Evolutionary conservation across 2,888 invertebrate genomes (phyloP).

Genomic region (Thereva nobilitata): DNA sequence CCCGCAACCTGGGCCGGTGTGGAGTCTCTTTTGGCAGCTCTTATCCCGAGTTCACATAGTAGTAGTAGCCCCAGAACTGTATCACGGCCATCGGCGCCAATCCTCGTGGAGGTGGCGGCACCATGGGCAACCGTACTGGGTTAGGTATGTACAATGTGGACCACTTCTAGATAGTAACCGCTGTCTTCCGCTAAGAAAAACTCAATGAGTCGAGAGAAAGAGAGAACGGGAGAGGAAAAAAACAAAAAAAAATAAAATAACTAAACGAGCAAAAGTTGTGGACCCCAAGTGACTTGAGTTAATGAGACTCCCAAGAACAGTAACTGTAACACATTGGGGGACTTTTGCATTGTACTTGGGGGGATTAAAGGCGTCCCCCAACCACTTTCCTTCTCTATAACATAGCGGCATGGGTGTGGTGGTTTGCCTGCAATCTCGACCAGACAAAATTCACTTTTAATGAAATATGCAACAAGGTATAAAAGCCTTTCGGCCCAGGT

Average conservation of each 20-base stretch:
- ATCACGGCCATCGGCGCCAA: conserved; percentile 23
- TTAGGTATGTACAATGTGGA: too few species aligned
- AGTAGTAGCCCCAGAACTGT: conserved; percentile 21
- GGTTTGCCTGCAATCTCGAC: conserved; percentile 22
- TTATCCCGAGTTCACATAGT: conserved; percentile 4
- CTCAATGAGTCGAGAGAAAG: conserved; percentile 8
- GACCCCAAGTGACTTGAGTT: conserved; percentile 3
- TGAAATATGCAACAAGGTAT: conserved; percentile 48
- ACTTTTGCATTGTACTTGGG: too few species aligned
- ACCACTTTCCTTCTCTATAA: conserved; percentile 14
- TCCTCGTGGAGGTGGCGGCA: conserved; percentile 17
- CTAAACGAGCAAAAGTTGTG: conserved; percentile 16
- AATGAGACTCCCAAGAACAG: too few species aligned
- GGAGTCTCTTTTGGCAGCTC: conserved; percentile 5
- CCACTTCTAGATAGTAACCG: too few species aligned
- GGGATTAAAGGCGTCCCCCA: conserved; percentile 20
- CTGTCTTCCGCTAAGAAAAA: conserved; percentile 30
- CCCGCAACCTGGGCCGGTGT: conserved; percentile 11
- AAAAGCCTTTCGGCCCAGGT: conserved; percentile 51
- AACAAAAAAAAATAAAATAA: conserved; percentile 4
- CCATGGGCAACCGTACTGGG: conserved; percentile 2
- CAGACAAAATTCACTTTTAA: conserved; percentile 19
- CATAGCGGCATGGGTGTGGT: conserved; percentile 20
- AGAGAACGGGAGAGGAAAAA: not conserved
- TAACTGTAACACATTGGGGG: too few species aligned